Percentiles rank a stretch among this genome's conserved stretches.
These are phyloP conservation scores for Choloepus didactylus DNA, from an alignment of 2,797 vertebrate species.

Conservation along the genomic window DNA sequence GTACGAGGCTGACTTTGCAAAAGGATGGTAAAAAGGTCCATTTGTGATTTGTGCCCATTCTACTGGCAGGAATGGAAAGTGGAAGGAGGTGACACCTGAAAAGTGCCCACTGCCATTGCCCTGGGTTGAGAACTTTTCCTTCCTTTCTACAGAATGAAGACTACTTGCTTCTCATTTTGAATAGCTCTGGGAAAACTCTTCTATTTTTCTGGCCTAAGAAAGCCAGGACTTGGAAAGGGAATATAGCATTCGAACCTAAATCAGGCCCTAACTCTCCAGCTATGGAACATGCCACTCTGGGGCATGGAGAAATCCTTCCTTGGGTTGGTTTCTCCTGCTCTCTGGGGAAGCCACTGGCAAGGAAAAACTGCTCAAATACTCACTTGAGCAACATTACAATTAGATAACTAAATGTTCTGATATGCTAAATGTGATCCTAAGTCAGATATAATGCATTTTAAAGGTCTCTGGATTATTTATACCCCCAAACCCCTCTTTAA, in stretches of 20 bases:
- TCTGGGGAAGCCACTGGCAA: background rate
- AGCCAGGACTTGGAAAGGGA: background rate
- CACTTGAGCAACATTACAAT: background rate
- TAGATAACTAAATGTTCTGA: background rate
- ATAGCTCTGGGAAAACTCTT: background rate
- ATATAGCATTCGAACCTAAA: background rate
- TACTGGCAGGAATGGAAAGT: background rate
- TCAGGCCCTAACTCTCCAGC: too few relatives aligned
- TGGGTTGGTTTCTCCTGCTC: background rate
- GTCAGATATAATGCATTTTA: background rate
- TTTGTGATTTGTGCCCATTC: background rate
- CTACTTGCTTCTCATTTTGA: background rate
- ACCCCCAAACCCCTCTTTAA: background rate
- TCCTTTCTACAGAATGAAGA: background rate
- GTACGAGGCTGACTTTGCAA: background rate
- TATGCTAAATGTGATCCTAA: background rate
- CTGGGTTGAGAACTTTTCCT: background rate
- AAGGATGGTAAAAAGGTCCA: background rate
- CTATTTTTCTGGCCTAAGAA: background rate
- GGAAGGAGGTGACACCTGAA: background rate
- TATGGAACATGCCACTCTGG: too few relatives aligned
- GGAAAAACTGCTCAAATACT: background rate
- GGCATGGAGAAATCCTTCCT: too few relatives aligned
- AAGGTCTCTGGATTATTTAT: background rate
- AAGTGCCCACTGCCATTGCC: background rate